Evolutionary conservation across 53 echinoderm and acorn worm genomes (phyloP).

Genomic region (Patiria pectinifera): DNA sequence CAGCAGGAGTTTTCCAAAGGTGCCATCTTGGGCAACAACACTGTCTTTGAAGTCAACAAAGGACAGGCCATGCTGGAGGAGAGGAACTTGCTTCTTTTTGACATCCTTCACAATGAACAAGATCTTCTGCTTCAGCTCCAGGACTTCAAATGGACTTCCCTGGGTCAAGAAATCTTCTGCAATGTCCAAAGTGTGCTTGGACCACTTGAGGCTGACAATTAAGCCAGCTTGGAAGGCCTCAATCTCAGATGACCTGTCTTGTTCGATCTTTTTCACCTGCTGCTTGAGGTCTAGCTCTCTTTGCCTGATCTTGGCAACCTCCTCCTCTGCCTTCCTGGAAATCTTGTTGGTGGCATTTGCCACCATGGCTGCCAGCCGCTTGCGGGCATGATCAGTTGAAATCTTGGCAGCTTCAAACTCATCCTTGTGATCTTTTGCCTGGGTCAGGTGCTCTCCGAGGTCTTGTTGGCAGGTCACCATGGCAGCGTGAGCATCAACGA

Average conservation of each 20-base stretch:
- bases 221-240: constrained; percentile 54
- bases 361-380: constrained; percentile 46
- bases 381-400: constrained; percentile 49
- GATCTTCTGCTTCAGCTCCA: constrained; percentile 45
- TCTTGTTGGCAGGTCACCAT: constrained; percentile 38
- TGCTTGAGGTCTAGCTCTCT: constrained; percentile 52
- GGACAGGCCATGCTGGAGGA: constrained; percentile 56
- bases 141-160: constrained; percentile 59
- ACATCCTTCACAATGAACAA: constrained; percentile 32
- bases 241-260: constrained; percentile 44
- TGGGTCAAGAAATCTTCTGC: constrained; percentile 48
- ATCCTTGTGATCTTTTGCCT: constrained; percentile 47
- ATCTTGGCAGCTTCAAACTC: constrained; percentile 61
- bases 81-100: constrained; percentile 35
- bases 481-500: constrained; percentile 12
- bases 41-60: constrained; percentile 58
- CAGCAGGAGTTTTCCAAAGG: constrained; percentile 53
- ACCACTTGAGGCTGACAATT: constrained; percentile 48
- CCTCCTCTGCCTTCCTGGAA: constrained; percentile 52
- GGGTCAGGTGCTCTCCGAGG: constrained; percentile 12
- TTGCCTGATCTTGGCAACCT: constrained; percentile 56
- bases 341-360: constrained; percentile 37
- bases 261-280: constrained; percentile 45
- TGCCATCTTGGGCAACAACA: constrained; percentile 14
- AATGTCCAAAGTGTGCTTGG: constrained; percentile 53